A percentile compares a stretch with the other conserved stretches of the same genome.
phyloP scores from a whole-genome alignment of 2,797 vertebrate species.

The Halcyon badia region DNA sequence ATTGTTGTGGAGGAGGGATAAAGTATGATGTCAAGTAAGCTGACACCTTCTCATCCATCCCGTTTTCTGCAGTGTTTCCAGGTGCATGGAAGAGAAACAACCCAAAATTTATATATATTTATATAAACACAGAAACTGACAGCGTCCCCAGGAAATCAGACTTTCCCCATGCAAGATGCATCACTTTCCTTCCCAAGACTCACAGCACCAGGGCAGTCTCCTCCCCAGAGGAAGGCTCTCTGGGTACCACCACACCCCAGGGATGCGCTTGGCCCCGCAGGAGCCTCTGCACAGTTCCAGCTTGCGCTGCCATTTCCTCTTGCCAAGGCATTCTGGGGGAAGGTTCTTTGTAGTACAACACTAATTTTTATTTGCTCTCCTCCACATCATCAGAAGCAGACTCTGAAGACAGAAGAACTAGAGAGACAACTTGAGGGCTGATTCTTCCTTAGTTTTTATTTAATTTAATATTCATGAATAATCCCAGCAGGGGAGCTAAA shows the following conservation, averaged over 20 bases:
- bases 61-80: neutral
- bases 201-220: neutral
- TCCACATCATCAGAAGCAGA: neutral
- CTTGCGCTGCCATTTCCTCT: neutral
- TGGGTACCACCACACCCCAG: neutral
- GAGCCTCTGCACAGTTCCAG: neutral
- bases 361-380: neutral
- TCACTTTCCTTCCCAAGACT: neutral
- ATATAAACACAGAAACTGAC: neutral
- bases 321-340: neutral
- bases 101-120: neutral
- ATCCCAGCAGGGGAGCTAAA: neutral
- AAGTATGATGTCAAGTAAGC: too few relatives aligned
- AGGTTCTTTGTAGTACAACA: neutral
- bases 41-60: neutral
- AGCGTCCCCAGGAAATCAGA: neutral
- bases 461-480: neutral
- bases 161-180: too few relatives aligned
- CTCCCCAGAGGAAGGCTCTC: neutral
- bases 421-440: neutral
- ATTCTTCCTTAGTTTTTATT: neutral
- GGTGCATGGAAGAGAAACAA: neutral
- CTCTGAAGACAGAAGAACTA: neutral
- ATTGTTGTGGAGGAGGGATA: too few relatives aligned
- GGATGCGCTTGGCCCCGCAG: neutral